phyloP scores from a whole-genome alignment of 2,888 invertebrate genomes.

The Lycophotia porphyrea region DNA sequence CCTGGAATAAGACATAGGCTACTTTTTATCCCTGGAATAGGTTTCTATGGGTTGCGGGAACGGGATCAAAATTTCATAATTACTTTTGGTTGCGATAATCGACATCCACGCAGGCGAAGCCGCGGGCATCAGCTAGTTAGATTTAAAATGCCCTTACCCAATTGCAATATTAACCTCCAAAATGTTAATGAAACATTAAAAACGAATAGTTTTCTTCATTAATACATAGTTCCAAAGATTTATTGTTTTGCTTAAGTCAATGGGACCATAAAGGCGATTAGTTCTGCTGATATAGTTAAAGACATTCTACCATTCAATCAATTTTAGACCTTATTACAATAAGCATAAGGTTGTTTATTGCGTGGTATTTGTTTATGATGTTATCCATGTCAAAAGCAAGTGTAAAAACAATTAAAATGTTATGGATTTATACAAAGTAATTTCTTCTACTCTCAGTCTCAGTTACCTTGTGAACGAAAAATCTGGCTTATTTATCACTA shows the following conservation, averaged over 20 bases:
- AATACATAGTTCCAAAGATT: slow-evolving; percentile 34
- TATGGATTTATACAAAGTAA: slow-evolving; percentile 32
- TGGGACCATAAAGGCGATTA: slow-evolving; percentile 64
- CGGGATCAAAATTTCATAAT: too few relatives aligned
- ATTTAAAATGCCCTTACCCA: neutral
- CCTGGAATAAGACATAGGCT: too few relatives aligned
- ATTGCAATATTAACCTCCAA: neutral
- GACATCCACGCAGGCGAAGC: too few relatives aligned
- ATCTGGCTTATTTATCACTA: neutral
- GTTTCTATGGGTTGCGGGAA: too few relatives aligned
- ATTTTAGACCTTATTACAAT: slow-evolving; percentile 15
- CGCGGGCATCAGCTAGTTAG: too few relatives aligned
- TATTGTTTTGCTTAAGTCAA: slow-evolving; percentile 63
- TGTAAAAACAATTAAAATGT: slow-evolving; percentile 44
- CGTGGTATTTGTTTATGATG: neutral
- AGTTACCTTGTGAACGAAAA: slow-evolving; percentile 21
- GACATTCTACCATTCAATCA: neutral
- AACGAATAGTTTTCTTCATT: slow-evolving; percentile 8
- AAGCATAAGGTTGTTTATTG: neutral
- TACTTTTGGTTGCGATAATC: too few relatives aligned
- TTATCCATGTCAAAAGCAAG: slow-evolving; percentile 39
- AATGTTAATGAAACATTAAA: slow-evolving; percentile 4
- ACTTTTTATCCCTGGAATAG: too few relatives aligned
- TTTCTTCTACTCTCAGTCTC: slow-evolving; percentile 25
- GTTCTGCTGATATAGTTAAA: slow-evolving; percentile 59